phyloP scores from a whole-genome alignment of 2,797 vertebrate species.

The Pterois miles region DNA sequence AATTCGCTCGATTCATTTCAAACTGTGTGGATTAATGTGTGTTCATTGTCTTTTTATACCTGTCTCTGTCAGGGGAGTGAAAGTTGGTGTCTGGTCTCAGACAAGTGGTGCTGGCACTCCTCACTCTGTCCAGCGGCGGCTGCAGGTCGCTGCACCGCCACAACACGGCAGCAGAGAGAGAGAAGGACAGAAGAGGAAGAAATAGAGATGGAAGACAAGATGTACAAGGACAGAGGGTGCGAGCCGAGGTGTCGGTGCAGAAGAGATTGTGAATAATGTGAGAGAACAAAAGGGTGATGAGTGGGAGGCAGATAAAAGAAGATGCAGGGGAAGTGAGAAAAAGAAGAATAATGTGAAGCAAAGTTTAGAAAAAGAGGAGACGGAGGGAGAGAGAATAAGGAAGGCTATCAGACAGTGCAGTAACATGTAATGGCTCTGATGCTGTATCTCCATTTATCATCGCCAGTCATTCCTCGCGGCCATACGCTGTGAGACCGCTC shows the following conservation, averaged over 20 bases:
- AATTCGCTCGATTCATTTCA: not conserved
- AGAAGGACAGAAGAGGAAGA: conserved; percentile 3
- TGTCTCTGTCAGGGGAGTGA: conserved; percentile 96
- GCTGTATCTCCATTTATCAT: conserved; percentile 62
- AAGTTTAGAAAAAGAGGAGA: conserved; percentile 2
- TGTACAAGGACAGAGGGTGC: conserved; percentile 25
- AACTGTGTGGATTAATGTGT: not conserved
- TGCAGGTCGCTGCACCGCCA: conserved; percentile 96
- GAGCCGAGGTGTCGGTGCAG: conserved; percentile 3
- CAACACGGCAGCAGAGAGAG: conserved; percentile 77
- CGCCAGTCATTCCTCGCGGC: conserved; percentile 58
- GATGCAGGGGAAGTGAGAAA: conserved; percentile 12
- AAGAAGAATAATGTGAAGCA: not conserved
- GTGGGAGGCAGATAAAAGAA: conserved; percentile 2
- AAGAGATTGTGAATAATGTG: conserved; percentile 79
- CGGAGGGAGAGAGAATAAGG: conserved; percentile 32
- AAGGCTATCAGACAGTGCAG: conserved; percentile 58
- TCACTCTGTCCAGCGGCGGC: conserved; percentile 97
- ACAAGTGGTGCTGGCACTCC: conserved; percentile 99
- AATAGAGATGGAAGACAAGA: conserved; percentile 22
- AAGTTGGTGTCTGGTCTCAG: conserved; percentile 97
- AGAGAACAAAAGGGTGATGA: conserved; percentile 10
- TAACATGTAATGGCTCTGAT: conserved; percentile 56
- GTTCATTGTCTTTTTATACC: conserved; percentile 82
- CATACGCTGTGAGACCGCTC: conserved; percentile 52